Evolutionary conservation across 2,797 vertebrate species (phyloP).

Genomic region (Nasua narica): DNA sequence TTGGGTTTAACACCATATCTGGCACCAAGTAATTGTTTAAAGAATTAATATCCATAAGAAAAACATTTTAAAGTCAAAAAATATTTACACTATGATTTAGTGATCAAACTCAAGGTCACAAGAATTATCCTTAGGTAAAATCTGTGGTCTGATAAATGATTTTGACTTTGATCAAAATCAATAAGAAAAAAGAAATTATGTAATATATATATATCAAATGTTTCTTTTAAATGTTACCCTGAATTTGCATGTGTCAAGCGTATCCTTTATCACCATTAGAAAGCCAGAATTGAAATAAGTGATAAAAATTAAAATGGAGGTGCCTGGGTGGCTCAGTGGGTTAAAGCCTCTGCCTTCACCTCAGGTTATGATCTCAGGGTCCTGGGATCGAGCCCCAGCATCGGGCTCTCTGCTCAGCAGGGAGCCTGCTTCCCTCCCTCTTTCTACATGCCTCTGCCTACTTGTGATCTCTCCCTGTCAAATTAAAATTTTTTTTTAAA

Average conservation of each 20-base stretch:
- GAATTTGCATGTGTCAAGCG: background rate
- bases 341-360: no score
- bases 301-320: background rate
- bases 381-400: no score
- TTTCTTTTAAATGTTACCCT: constrained; percentile 25
- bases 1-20: background rate
- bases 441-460: no score
- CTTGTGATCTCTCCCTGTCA: no score
- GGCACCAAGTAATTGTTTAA: background rate
- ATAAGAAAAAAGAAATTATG: constrained; percentile 66
- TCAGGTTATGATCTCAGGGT: no score
- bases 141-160: constrained; percentile 48
- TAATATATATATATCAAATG: background rate
- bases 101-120: constrained; percentile 58
- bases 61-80: constrained; percentile 1
- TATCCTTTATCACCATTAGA: background rate
- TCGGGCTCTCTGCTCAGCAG: no score
- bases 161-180: constrained; percentile 71
- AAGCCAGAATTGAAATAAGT: background rate
- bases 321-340: no score
- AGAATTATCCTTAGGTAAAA: constrained; percentile 68
- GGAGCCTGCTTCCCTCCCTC: no score
- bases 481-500: no score
- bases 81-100: constrained; percentile 66
- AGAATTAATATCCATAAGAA: background rate